Evolutionary conservation across 2,113 vertebrate species (phyloP).

Genomic region (Podilymbus podiceps): DNA sequence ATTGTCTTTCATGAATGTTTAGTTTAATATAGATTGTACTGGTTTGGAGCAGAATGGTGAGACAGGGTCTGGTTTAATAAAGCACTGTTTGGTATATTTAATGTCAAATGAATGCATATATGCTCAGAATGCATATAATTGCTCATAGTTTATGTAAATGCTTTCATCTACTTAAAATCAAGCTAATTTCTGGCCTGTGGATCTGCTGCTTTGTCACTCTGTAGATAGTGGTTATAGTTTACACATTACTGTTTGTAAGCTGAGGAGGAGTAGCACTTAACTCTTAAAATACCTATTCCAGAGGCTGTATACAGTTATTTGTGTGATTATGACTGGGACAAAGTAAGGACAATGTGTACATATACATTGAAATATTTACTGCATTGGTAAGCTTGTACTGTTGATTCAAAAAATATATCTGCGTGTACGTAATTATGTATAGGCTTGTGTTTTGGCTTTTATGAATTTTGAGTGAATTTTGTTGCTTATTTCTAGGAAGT

Average conservation of each 20-base stretch:
- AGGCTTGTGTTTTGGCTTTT: not conserved
- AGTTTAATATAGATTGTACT: not conserved
- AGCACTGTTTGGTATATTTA: not conserved
- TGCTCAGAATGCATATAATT: not conserved
- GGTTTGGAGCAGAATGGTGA: not conserved
- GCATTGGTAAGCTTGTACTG: not conserved
- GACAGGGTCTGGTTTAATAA: not conserved
- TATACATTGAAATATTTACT: not conserved
- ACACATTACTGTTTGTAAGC: rapidly evolving
- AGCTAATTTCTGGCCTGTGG: not conserved
- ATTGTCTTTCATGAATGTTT: not conserved
- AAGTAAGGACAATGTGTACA: not conserved
- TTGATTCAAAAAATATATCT: not conserved
- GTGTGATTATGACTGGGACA: not conserved
- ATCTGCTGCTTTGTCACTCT: not conserved
- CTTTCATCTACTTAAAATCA: not conserved
- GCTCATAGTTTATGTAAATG: not conserved
- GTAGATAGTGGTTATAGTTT: not conserved
- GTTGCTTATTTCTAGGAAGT: constrained; percentile 85
- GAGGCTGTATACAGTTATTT: not conserved
- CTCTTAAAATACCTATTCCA: not conserved
- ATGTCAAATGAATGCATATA: not conserved
- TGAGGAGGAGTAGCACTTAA: not conserved
- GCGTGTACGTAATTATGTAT: not conserved
- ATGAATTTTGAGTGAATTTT: constrained; percentile 4